Evolutionary conservation across 2,888 invertebrate species (phyloP), one percentile per base, ranked within the genome.

Genomic region (Adineta ricciae): DNA sequence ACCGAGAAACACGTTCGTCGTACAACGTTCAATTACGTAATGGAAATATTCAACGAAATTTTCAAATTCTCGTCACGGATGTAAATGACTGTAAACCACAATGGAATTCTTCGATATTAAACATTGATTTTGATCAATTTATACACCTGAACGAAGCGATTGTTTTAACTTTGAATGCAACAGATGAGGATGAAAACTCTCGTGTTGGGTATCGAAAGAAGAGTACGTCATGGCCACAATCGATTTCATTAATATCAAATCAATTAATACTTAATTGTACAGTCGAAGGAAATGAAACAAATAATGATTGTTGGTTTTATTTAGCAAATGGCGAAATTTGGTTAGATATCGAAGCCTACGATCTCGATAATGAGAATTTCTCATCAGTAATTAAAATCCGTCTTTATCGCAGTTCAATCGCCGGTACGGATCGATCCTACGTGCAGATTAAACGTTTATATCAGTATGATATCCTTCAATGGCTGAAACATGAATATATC

Each of bases 291-390:
- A 78, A 78, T 78, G 38, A 38, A n/a, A 41, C 78, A 78, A 11
- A 38, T 38, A 41, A 78, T 78, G 38, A 78, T 78, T 38, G 78
- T 41, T 41, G 41, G 41, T 78, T 78, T 78, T 2, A 78, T 24
- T 32, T 78, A 78, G 38, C 78, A 32, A 78, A 78, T 78, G 78
- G 78, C 4, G 78, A 78, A 78, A 32, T 78, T 11, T 41, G n/a
- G n/a, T 11, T 78, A 36, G 78, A 41, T 41, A 41, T 78, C n/a
- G 78, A 78, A 78, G 78, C 78, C n/a, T 78, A 78, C n/a, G 78
- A 78, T 78, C 8, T n/a, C 1, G 78, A 41, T 78, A n/a, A 41
- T 2, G 41, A 38, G n/a, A 38, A 78, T 41, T 24, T 78, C n/a
- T 41, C 78, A 78, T 78, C 78, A 2, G 24, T n/a, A 24, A 14